Evolutionary conservation across 2,888 invertebrate species (phyloP), one percentile per base, ranked within the genome.

Genomic region (Pachymerium ferrugineum): DNA sequence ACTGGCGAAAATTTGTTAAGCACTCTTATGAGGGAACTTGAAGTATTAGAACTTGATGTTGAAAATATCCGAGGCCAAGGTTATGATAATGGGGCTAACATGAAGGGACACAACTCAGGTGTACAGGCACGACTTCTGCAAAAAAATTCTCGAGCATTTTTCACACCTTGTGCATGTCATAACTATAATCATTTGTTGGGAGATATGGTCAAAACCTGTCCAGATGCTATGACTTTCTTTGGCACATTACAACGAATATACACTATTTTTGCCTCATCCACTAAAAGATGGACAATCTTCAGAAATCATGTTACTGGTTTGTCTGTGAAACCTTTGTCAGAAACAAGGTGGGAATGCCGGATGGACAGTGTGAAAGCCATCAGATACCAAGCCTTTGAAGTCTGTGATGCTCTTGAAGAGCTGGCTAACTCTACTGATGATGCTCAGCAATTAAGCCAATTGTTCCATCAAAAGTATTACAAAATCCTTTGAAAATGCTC

Each of bases 341-440:
- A 68, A 25, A 73, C 73, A n/a, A 31, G 72, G 30, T 72, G 74
- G 72, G 68, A 74, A 38, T 67, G 72, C 62, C 30, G 68, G 33
- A 22, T 72, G 16, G 68, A 74, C n/a, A 38, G 16, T 16, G 42
- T 74, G n/a, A 68, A 73, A 42, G 35, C 35, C 0, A 25, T 74
- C 10, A 6, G 38, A 2, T 74, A 35, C 67, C 73, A 73, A n/a
- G n/a, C n/a, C n/a, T n/a, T n/a, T n/a, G n/a, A n/a, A n/a, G n/a
- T n/a, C n/a, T n/a, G n/a, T n/a, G n/a, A n/a, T n/a, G n/a, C n/a
- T n/a, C n/a, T n/a, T n/a, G n/a, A n/a, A n/a, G n/a, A n/a, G n/a
- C n/a, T n/a, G n/a, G n/a, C n/a, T n/a, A n/a, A n/a, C n/a, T n/a
- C n/a, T n/a, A n/a, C n/a, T n/a, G n/a, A n/a, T n/a, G n/a, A n/a